Evolutionary conservation across 1,140 invertebrate species (phyloP), one percentile per base, ranked within the genome.

Genomic region (Atta colombica): DNA sequence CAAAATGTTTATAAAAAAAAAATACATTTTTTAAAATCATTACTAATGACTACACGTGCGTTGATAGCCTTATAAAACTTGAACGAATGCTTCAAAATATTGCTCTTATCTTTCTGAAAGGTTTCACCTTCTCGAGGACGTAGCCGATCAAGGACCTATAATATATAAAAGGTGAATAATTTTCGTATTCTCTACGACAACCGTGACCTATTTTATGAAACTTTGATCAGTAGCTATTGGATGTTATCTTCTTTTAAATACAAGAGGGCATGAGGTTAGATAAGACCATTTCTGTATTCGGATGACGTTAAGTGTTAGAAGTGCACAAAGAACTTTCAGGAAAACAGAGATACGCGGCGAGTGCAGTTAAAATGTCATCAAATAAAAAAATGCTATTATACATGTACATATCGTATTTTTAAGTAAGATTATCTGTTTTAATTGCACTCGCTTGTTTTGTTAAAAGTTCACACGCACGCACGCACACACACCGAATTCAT

Each of bases 201-300:
- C 81, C 86, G 78, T 91, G 91, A 89, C 90, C 90, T 87, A 91
- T 82, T 91, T 91, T 21, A 8, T 53, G 87, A 87, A 92, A 90
- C 89, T 92, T 91, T 88, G 90, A 91, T 89, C 90, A 84, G 53
- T 28, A 53, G 55, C 35, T 75, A 85, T 45, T 86, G 53, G 66
- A 90, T 78, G 75, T 90, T 92, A 92, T 91, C 91, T 88, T 61
- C 66, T 69, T 75, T 88, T 91, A 90, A 87, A 90, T 91, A 21
- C 81, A 85, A 58, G 87, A 65, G 88, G 86, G 81, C 90, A 90
- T 55, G 71, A 87, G 91, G 90, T 91, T 89, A 91, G 90, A 91
- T 91, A 92, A 92, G 80, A 90, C 68, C 58, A 78, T 75, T 91
- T 87, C 77, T 91, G 69, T 81, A 87, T 78, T 85, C 75, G 78